A percentile compares a stretch with the other conserved stretches of the same genome.
phyloP scores from a whole-genome alignment of 2,113 vertebrate genomes.

The Scomber colias region DNA sequence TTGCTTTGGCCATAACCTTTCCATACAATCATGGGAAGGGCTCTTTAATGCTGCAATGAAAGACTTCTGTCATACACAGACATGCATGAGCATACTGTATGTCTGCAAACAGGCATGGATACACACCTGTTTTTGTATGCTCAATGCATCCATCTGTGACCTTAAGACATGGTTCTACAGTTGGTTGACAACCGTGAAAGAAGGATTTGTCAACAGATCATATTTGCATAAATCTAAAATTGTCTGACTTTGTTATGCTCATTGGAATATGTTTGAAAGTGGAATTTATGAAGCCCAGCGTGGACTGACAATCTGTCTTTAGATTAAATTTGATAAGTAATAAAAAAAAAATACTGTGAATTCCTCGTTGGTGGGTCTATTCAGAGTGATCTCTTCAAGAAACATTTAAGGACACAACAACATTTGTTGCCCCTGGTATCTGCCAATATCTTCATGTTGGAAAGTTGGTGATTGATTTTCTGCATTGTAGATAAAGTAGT shows the following conservation, averaged over 20 bases:
- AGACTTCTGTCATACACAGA: constrained; percentile 50
- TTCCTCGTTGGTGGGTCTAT: background rate
- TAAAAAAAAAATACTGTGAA: no score
- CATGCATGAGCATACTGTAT: constrained; percentile 12
- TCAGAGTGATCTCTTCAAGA: background rate
- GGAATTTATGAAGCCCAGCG: constrained; percentile 8
- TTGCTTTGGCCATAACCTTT: constrained; percentile 36
- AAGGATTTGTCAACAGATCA: constrained; percentile 8
- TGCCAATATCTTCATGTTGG: background rate
- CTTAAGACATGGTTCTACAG: constrained; percentile 13
- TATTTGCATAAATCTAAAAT: constrained; percentile 16
- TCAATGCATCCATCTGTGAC: constrained; percentile 17
- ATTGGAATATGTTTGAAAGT: background rate
- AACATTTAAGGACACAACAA: background rate
- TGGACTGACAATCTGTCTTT: background rate
- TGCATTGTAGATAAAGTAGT: no score
- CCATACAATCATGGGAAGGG: constrained; percentile 20
- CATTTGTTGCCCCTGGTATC: background rate
- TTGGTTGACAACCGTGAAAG: background rate
- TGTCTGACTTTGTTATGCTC: background rate
- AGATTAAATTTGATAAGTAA: background rate
- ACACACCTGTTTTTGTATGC: constrained; percentile 44
- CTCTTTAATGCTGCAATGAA: constrained; percentile 34
- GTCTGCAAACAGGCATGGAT: background rate
- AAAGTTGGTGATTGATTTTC: background rate